Conservation (phyloP, 2,797 vertebrate genomes). For the Lagorchestes hirsutus region DNA sequence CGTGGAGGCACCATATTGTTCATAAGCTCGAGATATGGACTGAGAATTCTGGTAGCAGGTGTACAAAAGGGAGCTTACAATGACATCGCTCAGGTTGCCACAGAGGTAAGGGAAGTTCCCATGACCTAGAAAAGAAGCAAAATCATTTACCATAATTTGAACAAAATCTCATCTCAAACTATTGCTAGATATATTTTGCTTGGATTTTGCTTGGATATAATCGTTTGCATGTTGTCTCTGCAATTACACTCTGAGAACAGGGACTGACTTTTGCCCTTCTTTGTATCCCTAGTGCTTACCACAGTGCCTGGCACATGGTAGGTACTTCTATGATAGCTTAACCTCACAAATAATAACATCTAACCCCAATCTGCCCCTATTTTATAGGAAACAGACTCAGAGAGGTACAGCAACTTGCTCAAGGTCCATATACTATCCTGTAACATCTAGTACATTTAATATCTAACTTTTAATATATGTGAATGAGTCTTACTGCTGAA, state of each 20-base stretch:
- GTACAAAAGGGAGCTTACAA: slow-evolving; percentile 93
- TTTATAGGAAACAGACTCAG: no score
- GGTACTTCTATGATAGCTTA: neutral
- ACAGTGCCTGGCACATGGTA: neutral
- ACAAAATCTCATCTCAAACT: fast-evolving
- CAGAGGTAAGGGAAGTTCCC: slow-evolving; percentile 94
- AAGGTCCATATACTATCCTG: fast-evolving
- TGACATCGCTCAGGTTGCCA: slow-evolving; percentile 93
- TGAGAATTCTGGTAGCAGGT: slow-evolving; percentile 96
- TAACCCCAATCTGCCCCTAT: neutral
- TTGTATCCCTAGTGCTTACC: neutral
- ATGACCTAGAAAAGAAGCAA: slow-evolving; percentile 89
- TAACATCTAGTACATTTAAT: neutral
- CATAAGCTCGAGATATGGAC: slow-evolving; percentile 93
- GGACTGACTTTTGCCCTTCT: neutral
- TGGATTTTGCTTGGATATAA: neutral
- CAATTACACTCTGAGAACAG: neutral
- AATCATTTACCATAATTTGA: fast-evolving
- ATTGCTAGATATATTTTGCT: fast-evolving
- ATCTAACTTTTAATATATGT: neutral
- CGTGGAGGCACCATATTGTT: slow-evolving; percentile 91
- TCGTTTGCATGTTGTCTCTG: neutral
- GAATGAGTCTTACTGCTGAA: neutral
- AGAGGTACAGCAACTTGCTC: neutral
- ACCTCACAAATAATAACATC: neutral